Evolutionary conservation across 2,113 vertebrate genomes (phyloP), one percentile per base, ranked within the genome.

Genomic region (Chionodraco myersi): DNA sequence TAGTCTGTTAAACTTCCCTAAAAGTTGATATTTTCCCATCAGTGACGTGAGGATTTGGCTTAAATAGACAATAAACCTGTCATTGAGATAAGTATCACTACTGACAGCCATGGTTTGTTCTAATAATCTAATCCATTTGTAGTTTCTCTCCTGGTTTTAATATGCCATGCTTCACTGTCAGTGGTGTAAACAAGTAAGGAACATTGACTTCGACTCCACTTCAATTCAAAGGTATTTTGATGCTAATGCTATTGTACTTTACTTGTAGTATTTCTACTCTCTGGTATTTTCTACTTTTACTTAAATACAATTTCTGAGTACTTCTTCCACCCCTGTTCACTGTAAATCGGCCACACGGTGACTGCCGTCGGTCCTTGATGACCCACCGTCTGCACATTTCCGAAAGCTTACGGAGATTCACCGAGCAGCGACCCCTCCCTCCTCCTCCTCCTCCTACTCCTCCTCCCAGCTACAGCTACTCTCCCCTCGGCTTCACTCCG

Each of bases 401-500:
- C 86, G 91, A 92, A 80, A 65, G 77, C 80, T 80, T 1, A 77
- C 89, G 83, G 85, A 91, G 90, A 87, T 84, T 86, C 81, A 88
- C 87, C 83, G 86, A 88, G 63, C 81, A 77, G 75, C 85, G 82
- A 90, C 76, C 90, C 87, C 45, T 82, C 92, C 91, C 91, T 91
- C 89, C 88, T 6, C 21, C 11, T 2, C 54, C 52, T n/a, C 84
- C 71, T 36, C 57, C 30, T 0, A 79, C 30, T 30, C 30, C 26
- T 26, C 26, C 26, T 26, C 26, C 26, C 36, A 5, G 82, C 88
- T 62, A 72, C 87, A 65, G 82, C 69, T 84, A 92, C 89, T 94
- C 94, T 93, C 88, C 86, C 91, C 86, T 91, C 92, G 88, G 91
- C 86, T 91, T 49, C 75, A 92, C 90, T 93, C 88, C 91, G 92